A percentile compares a stretch with the other conserved stretches of the same genome.
These are phyloP conservation scores for Lagenorhynchus albirostris DNA, from an alignment of 2,113 vertebrate genomes.

Conservation along the genomic window DNA sequence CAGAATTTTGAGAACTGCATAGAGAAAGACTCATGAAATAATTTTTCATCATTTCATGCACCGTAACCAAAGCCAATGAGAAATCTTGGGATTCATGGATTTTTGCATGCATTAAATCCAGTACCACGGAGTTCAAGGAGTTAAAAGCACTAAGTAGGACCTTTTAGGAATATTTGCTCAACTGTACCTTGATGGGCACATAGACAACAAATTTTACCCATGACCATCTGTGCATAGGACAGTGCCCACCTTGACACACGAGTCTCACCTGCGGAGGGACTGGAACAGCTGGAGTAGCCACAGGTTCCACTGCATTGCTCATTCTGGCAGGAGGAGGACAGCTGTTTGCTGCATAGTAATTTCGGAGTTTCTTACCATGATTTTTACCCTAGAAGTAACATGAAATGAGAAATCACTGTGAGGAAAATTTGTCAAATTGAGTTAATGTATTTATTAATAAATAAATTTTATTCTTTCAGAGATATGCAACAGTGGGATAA, in stretches of 20 bases:
- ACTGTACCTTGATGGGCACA: neutral
- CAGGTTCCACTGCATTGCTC: slow-evolving; percentile 86
- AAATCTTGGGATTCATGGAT: neutral
- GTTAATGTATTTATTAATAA: neutral
- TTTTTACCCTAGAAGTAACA: slow-evolving; percentile 93
- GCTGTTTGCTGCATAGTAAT: slow-evolving; percentile 96
- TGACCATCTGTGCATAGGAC: fast-evolving
- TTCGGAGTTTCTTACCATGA: slow-evolving; percentile 97
- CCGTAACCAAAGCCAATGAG: neutral
- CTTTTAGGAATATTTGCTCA: neutral
- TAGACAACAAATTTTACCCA: neutral
- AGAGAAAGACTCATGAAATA: neutral
- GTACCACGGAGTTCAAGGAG: neutral
- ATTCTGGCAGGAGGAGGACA: slow-evolving; percentile 92
- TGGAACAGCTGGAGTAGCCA: slow-evolving; percentile 83
- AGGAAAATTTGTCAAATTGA: neutral
- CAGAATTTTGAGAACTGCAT: neutral
- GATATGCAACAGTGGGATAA: neutral
- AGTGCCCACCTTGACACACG: neutral
- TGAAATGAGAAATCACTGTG: slow-evolving; percentile 21
- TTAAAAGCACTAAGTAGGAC: neutral
- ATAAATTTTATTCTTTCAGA: neutral
- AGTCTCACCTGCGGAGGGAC: slow-evolving; percentile 89
- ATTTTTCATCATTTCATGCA: neutral
- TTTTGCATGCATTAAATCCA: neutral